Evolutionary conservation across 2,797 vertebrate genomes (phyloP).

Genomic region (Tragopan temminckii): DNA sequence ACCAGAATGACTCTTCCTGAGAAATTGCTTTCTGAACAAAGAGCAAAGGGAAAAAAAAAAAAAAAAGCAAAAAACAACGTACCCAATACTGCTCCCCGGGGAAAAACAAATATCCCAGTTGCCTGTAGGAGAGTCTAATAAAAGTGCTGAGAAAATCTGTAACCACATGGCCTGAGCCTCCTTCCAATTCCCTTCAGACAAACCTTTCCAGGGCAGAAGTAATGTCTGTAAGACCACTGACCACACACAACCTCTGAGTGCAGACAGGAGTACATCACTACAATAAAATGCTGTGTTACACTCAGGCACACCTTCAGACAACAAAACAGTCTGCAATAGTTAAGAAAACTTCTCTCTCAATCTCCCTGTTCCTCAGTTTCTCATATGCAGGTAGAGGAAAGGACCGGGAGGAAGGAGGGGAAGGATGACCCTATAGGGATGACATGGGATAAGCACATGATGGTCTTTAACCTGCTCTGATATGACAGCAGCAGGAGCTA

Average conservation of each 20-base stretch:
- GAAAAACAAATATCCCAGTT: slow-evolving; percentile 7
- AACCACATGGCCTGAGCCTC: not conserved
- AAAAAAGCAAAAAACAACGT: not conserved
- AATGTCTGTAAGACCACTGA: not conserved
- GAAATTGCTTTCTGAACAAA: slow-evolving; percentile 55
- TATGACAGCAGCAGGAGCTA: fast-evolving
- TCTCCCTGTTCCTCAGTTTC: not conserved
- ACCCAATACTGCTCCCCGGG: not conserved
- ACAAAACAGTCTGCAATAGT: not conserved
- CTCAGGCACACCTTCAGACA: not conserved
- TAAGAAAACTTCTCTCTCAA: not conserved
- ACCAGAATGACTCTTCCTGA: slow-evolving; percentile 7
- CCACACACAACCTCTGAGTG: not conserved
- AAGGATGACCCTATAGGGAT: not conserved
- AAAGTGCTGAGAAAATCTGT: not conserved
- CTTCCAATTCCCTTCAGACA: not conserved
- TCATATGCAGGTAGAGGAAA: not conserved
- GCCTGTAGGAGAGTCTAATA: slow-evolving; percentile 1
- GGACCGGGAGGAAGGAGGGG: not conserved
- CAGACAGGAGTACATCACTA: not conserved
- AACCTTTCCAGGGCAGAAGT: not conserved
- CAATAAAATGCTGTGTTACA: not conserved
- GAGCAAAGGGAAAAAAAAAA: not conserved
- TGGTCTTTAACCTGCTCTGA: not conserved
- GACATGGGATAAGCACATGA: not conserved